Percentiles rank a stretch among this genome's conserved stretches.
Evolutionary conservation across 2,113 vertebrate species (phyloP).

Genomic region (Ia io): DNA sequence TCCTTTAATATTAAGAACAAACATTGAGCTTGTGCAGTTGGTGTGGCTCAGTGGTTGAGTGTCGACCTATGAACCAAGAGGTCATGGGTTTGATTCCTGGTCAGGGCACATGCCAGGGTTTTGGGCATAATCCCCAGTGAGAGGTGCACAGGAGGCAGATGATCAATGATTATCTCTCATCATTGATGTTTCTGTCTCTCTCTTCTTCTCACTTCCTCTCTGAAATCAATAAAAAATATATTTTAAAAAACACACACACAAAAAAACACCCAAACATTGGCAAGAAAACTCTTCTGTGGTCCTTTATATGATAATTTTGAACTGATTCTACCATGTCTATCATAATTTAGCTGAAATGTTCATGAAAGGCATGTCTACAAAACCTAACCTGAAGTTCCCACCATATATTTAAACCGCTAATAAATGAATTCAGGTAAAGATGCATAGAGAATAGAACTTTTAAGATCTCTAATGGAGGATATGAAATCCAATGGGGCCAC

Average conservation of each 20-base stretch:
- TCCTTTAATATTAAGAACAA: not conserved
- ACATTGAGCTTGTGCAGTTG: not conserved
- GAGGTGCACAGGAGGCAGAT: too few relatives aligned
- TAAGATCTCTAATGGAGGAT: not conserved
- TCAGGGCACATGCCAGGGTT: too few relatives aligned
- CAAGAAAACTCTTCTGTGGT: not conserved
- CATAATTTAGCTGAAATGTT: constrained; percentile 2
- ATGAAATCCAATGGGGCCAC: not conserved
- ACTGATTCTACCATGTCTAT: not conserved
- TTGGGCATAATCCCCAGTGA: too few relatives aligned
- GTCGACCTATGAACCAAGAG: too few relatives aligned
- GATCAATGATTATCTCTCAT: too few relatives aligned
- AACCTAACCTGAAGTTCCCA: not conserved
- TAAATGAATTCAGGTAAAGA: not conserved
- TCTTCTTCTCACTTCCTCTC: too few relatives aligned
- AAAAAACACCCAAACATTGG: not conserved
- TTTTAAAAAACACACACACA: not conserved
- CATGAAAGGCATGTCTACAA: not conserved
- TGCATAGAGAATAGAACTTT: not conserved
- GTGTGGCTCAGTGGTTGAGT: too few relatives aligned
- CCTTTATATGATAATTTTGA: not conserved
- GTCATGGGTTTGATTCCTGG: too few relatives aligned
- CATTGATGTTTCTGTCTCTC: too few relatives aligned
- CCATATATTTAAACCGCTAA: not conserved
- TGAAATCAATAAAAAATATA: too few relatives aligned